These are phyloP conservation scores for Bombylius discolor DNA, from an alignment of 2,888 invertebrate species.

Conservation along the genomic window DNA sequence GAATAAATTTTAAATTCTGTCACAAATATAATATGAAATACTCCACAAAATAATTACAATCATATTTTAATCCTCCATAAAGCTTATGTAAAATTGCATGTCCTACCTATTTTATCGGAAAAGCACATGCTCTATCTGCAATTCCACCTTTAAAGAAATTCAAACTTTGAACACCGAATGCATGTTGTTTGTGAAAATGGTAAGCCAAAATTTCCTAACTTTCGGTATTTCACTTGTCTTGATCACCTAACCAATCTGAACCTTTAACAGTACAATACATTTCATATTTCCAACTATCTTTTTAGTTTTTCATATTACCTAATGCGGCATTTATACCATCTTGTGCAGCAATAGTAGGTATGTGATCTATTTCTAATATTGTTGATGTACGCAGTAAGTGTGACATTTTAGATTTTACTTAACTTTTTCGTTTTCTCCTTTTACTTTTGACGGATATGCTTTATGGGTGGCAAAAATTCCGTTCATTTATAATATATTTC, in stretches of 20 bases:
- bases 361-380: conserved; percentile 53
- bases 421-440: too few species aligned
- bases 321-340: conserved; percentile 98
- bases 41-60: conserved; percentile 97
- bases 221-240: conserved; percentile 86
- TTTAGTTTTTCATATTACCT: conserved; percentile 88
- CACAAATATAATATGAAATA: conserved; percentile 95
- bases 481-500: too few species aligned
- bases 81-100: conserved; percentile 95
- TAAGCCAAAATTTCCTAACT: conserved; percentile 90
- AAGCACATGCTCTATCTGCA: conserved; percentile 92
- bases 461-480: too few species aligned
- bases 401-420: too few species aligned
- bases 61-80: conserved; percentile 92
- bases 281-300: conserved; percentile 93
- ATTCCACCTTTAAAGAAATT: conserved; percentile 98
- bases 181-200: conserved; percentile 91
- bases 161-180: conserved; percentile 95
- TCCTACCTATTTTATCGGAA: conserved; percentile 94
- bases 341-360: conserved; percentile 96
- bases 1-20: conserved; percentile 97
- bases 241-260: conserved; percentile 97
- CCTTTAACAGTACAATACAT: conserved; percentile 98
- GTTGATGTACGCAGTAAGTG: too few species aligned
- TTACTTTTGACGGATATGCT: too few species aligned